A percentile compares a stretch with the other conserved stretches of the same genome.
Evolutionary conservation across 1,140 invertebrate species (phyloP).

Genomic region (Scaptomyza pallida): DNA sequence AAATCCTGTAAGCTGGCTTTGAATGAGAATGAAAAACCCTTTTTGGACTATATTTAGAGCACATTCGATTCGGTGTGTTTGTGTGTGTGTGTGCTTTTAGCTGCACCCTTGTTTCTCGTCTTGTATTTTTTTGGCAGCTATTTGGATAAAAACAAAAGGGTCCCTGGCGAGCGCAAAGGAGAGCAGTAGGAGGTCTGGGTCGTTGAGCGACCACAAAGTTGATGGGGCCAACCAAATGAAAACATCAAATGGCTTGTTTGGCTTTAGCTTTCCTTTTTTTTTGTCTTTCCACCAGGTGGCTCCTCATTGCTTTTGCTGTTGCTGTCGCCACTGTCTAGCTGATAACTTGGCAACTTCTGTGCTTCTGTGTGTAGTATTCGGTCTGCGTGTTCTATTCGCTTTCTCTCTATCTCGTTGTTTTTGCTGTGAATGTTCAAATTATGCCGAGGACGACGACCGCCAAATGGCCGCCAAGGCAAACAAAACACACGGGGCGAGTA

Average conservation of each 20-base stretch:
- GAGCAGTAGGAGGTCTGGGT: slow-evolving; percentile 24
- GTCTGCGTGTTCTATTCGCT: slow-evolving; percentile 33
- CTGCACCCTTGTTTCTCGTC: slow-evolving; percentile 24
- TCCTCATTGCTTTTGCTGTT: slow-evolving; percentile 19
- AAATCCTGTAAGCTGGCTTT: slow-evolving; percentile 4
- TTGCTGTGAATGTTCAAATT: slow-evolving; percentile 60
- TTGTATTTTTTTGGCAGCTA: slow-evolving; percentile 22
- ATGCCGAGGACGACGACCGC: slow-evolving; percentile 78
- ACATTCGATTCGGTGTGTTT: slow-evolving; percentile 21
- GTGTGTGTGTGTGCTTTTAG: background rate
- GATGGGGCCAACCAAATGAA: slow-evolving; percentile 72
- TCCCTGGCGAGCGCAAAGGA: background rate
- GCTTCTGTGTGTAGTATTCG: slow-evolving; percentile 14
- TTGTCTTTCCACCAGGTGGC: slow-evolving; percentile 70
- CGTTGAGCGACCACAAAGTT: slow-evolving; percentile 57
- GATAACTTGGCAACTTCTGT: slow-evolving; percentile 79
- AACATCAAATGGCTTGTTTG: slow-evolving; percentile 81
- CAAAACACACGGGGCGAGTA: slow-evolving; percentile 28
- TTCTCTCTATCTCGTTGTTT: slow-evolving; percentile 25
- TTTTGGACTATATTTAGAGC: slow-evolving; percentile 12
- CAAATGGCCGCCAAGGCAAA: slow-evolving; percentile 73
- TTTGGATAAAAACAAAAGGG: slow-evolving; percentile 41
- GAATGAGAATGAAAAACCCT: background rate
- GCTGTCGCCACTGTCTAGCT: slow-evolving; percentile 57
- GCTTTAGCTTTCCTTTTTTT: slow-evolving; percentile 37